phyloP scores from a whole-genome alignment of 2,797 vertebrate species.

The Phrynocephalus guinanensis region DNA sequence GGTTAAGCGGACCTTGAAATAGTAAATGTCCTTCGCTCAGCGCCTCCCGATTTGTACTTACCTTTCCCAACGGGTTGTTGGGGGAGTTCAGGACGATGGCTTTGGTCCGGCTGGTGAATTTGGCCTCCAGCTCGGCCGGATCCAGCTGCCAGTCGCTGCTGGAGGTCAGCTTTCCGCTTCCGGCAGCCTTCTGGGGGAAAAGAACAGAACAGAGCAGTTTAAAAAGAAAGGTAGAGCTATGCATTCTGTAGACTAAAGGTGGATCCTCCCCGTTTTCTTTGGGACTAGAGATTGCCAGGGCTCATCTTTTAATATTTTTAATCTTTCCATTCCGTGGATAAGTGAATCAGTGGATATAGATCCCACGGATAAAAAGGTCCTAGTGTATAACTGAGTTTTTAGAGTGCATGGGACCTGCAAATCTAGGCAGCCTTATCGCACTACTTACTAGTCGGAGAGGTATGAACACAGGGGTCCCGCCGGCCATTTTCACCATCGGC shows the following conservation, averaged over 20 bases:
- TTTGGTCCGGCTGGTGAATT: conserved; percentile 89
- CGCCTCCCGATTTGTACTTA: conserved; percentile 57
- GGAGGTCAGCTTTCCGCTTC: conserved; percentile 70
- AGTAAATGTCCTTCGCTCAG: background rate
- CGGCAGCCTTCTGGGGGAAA: conserved; percentile 72
- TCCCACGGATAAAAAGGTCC: too few species aligned
- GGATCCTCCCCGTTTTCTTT: too few species aligned
- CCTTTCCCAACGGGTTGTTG: conserved; percentile 97
- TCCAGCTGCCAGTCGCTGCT: conserved; percentile 91
- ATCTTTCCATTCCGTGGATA: too few species aligned
- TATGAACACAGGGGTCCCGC: conserved; percentile 87
- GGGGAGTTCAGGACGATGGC: conserved; percentile 92
- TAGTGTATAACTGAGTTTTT: too few species aligned
- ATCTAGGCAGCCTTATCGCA: background rate
- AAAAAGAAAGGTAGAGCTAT: too few species aligned
- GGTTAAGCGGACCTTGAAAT: background rate
- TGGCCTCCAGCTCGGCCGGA: conserved; percentile 86
- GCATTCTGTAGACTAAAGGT: too few species aligned
- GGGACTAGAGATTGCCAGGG: too few species aligned
- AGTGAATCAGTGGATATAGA: too few species aligned
- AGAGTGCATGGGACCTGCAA: background rate
- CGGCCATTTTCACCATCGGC: conserved; percentile 91
- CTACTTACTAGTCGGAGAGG: conserved; percentile 85
- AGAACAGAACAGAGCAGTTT: background rate
- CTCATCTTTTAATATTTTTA: too few species aligned